Evolutionary conservation across 2,113 vertebrate species (phyloP).

Genomic region (Asarcornis scutulata): DNA sequence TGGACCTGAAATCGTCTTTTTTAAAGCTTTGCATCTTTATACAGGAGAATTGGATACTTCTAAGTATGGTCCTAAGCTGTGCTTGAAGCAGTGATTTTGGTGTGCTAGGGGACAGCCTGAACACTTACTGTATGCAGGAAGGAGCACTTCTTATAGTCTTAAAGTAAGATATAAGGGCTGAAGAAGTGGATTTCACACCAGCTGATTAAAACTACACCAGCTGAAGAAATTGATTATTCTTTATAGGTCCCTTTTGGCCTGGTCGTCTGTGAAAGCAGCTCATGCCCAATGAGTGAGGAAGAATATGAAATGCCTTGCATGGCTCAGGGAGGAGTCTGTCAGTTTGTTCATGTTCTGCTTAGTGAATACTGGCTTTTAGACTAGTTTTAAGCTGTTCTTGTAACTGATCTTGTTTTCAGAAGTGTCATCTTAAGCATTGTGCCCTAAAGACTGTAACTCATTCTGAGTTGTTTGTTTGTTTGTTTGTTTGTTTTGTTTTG

Average conservation of each 20-base stretch:
- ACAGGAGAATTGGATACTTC: not conserved
- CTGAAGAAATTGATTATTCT: not conserved
- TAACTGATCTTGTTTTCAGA: not conserved
- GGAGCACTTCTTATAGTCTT: not conserved
- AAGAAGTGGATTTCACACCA: not conserved
- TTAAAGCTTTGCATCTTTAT: not conserved
- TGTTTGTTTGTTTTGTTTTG: not conserved
- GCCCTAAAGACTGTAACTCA: not conserved
- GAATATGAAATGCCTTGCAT: not conserved
- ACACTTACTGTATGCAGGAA: not conserved
- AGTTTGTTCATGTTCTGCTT: not conserved
- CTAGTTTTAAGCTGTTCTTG: not conserved
- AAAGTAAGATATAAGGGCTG: not conserved
- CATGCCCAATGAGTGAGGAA: not conserved
- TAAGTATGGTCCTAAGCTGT: not conserved
- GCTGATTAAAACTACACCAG: not conserved
- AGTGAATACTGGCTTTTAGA: not conserved
- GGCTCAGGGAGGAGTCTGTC: conserved; percentile 12
- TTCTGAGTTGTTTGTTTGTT: not conserved
- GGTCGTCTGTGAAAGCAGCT: not conserved
- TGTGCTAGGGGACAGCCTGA: not conserved
- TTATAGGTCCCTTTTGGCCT: not conserved
- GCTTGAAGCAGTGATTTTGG: not conserved
- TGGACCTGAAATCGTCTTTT: not conserved
- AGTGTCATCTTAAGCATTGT: not conserved